These are phyloP conservation scores for Sinocyclocheilus maitianheensis DNA, from an alignment of 2,113 vertebrate genomes.

Conservation along the genomic window DNA sequence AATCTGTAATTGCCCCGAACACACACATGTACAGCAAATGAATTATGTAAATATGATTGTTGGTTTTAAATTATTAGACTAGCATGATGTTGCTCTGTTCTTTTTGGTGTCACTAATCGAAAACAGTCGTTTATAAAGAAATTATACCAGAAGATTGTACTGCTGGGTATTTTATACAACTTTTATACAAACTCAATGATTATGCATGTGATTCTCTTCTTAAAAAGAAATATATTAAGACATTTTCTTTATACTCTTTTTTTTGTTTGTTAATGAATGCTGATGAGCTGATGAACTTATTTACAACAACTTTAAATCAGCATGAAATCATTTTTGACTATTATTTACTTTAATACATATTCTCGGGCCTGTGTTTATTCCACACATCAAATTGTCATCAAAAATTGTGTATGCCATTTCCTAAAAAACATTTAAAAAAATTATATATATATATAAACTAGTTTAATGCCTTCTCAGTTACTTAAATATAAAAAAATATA, in stretches of 20 bases:
- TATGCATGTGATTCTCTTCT: not conserved
- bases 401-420: no score
- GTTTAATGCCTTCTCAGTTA: no score
- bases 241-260: not conserved
- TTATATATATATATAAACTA: no score
- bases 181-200: not conserved
- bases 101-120: conserved; percentile 37
- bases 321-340: not conserved
- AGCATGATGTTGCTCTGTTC: conserved; percentile 35
- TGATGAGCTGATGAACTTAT: not conserved
- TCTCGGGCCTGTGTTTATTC: no score
- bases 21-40: conserved; percentile 22
- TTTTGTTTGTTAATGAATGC: not conserved
- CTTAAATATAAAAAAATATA: no score
- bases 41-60: conserved; percentile 35
- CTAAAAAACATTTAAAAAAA: no score
- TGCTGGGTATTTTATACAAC: not conserved
- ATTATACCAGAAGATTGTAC: not conserved
- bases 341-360: not conserved
- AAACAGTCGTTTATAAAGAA: conserved; percentile 39
- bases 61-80: conserved; percentile 40
- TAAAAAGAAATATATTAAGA: not conserved
- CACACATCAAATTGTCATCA: no score
- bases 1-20: not conserved
- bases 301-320: not conserved